Evolutionary conservation across 1,140 invertebrate species (phyloP).

Genomic region (Eumeta japonica): DNA sequence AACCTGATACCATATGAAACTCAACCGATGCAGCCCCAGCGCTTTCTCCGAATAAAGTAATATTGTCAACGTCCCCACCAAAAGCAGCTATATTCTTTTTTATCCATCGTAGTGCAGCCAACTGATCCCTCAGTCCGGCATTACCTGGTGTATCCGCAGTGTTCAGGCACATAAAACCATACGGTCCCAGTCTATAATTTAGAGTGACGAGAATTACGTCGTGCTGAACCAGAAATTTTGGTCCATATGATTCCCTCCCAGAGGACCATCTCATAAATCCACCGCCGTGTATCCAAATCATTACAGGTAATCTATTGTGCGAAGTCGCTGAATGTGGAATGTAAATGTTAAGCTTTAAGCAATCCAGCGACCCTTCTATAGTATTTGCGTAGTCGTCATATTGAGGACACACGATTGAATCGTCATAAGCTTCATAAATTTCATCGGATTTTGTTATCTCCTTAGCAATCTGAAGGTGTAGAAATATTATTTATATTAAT

Average conservation of each 20-base stretch:
- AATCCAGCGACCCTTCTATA: conserved; percentile 18
- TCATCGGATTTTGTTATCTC: too few relatives aligned
- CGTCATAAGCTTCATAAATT: not conserved
- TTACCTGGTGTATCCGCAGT: conserved; percentile 67
- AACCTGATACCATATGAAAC: conserved; percentile 19
- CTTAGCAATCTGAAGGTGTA: too few relatives aligned
- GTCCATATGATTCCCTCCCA: conserved; percentile 32
- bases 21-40: conserved; percentile 57
- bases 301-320: conserved; percentile 53
- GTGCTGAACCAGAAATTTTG: conserved; percentile 56
- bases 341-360: conserved; percentile 34
- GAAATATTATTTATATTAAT: too few relatives aligned
- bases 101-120: conserved; percentile 65
- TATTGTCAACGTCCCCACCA: conserved; percentile 65
- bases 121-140: conserved; percentile 70
- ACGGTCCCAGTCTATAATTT: conserved; percentile 64
- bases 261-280: conserved; percentile 56
- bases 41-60: conserved; percentile 69
- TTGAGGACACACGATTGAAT: not conserved
- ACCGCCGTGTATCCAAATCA: conserved; percentile 74
- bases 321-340: conserved; percentile 20
- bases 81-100: conserved; percentile 67
- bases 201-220: conserved; percentile 61
- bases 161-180: conserved; percentile 69
- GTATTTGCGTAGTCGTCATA: too few relatives aligned